phyloP scores from a whole-genome alignment of 2,888 invertebrate species.

The Drosophila anceps region DNA sequence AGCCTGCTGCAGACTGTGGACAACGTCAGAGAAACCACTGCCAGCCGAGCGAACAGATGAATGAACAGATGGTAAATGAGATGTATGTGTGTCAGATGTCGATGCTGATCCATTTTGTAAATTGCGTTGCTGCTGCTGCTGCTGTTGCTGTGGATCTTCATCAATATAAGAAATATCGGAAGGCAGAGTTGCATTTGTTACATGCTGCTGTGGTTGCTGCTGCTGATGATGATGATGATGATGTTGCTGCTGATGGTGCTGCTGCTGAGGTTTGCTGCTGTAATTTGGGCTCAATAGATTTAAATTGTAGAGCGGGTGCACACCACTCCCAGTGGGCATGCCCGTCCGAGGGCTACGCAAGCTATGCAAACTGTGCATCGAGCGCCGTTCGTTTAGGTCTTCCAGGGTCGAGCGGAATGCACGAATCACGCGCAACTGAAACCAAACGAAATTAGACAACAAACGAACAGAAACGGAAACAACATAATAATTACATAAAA shows the following conservation, averaged over 20 bases:
- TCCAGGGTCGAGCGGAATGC: slow-evolving; percentile 99
- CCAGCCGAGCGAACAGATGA: slow-evolving; percentile 21
- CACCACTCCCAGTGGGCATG: slow-evolving; percentile 83
- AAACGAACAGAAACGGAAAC: slow-evolving; percentile 82
- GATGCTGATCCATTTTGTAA: slow-evolving; percentile 57
- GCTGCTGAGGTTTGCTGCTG: slow-evolving; percentile 64
- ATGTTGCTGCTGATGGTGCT: slow-evolving; percentile 49
- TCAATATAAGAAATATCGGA: slow-evolving; percentile 90
- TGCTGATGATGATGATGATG: slow-evolving; percentile 63
- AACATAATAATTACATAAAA: slow-evolving; percentile 50
- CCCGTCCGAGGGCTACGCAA: slow-evolving; percentile 93
- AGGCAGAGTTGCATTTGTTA: slow-evolving; percentile 82
- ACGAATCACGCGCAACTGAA: slow-evolving; percentile 99
- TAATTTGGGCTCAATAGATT: slow-evolving; percentile 80
- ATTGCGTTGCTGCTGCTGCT: slow-evolving; percentile 59
- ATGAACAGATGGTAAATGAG: slow-evolving; percentile 9
- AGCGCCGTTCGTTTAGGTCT: slow-evolving; percentile 99
- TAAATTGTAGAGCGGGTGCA: slow-evolving; percentile 81
- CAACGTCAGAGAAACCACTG: slow-evolving; percentile 55
- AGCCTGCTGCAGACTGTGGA: slow-evolving; percentile 48
- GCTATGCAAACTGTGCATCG: slow-evolving; percentile 98
- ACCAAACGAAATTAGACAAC: slow-evolving; percentile 86
- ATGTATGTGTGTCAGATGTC: slow-evolving; percentile 30
- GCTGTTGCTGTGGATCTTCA: slow-evolving; percentile 86
- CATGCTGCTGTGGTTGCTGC: slow-evolving; percentile 41